phyloP scores from a whole-genome alignment of 1,140 invertebrate species.

The Ostrea edulis region DNA sequence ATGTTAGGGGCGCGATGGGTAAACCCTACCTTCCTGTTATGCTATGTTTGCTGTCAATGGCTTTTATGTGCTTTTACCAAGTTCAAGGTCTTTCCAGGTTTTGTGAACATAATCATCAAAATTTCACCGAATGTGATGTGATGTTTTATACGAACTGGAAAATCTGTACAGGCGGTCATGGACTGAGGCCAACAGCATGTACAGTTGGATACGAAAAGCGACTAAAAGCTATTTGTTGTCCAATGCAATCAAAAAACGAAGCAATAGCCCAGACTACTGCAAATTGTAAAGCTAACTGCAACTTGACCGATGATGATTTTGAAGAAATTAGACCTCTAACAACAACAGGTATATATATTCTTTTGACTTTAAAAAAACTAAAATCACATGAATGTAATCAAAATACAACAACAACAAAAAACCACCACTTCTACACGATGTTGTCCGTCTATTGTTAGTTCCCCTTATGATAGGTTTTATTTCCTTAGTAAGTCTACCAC shows the following conservation, averaged over 20 bases:
- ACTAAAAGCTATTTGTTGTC: slow-evolving; percentile 9
- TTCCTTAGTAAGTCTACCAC: too few relatives aligned
- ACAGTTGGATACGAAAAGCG: neutral
- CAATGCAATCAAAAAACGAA: neutral
- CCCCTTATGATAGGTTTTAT: too few relatives aligned
- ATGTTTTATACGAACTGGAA: neutral
- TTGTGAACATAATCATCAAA: neutral
- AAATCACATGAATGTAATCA: too few relatives aligned
- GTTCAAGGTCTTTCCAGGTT: neutral
- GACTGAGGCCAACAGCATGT: neutral
- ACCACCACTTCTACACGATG: too few relatives aligned
- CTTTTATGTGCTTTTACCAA: neutral
- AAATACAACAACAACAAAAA: too few relatives aligned
- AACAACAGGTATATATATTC: neutral
- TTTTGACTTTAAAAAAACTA: too few relatives aligned
- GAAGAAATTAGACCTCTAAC: neutral
- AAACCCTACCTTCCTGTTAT: neutral
- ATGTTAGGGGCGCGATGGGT: too few relatives aligned
- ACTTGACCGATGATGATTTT: slow-evolving; percentile 14
- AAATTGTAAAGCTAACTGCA: neutral
- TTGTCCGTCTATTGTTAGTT: too few relatives aligned
- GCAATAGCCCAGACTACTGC: neutral
- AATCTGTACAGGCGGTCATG: neutral
- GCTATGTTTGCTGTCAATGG: neutral
- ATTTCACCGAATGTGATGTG: neutral